A percentile compares a stretch with the other conserved stretches of the same genome.
These are phyloP conservation scores for Platysternon megacephalum DNA, from an alignment of 2,113 vertebrate species.

Conservation along the genomic window DNA sequence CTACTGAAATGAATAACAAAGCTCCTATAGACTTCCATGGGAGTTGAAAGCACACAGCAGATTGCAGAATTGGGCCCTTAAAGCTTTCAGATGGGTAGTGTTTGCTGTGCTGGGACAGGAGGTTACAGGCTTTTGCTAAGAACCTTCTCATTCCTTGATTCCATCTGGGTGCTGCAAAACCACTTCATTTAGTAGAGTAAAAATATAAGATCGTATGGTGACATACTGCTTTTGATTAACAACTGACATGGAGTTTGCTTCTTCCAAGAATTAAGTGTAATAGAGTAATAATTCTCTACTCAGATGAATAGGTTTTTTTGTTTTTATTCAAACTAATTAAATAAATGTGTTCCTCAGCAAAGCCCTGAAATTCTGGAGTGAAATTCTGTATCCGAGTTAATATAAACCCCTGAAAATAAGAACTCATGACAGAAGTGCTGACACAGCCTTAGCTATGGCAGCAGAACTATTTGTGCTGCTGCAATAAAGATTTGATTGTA, in stretches of 20 bases:
- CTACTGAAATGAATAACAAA: neutral
- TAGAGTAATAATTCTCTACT: accelerated
- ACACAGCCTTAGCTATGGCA: neutral
- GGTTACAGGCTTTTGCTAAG: neutral
- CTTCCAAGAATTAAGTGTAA: accelerated
- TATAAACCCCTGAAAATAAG: constrained; percentile 8
- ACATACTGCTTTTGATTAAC: neutral
- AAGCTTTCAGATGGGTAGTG: neutral
- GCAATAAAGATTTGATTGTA: neutral
- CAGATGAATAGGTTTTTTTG: neutral
- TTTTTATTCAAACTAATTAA: neutral
- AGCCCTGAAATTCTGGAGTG: neutral
- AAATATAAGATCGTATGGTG: neutral
- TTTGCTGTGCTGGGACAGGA: neutral
- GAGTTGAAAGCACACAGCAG: neutral
- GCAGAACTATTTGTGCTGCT: neutral
- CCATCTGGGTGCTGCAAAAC: neutral
- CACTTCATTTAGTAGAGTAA: neutral
- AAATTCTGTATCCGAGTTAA: neutral
- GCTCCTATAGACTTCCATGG: neutral
- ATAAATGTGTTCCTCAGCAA: neutral
- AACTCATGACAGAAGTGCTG: neutral
- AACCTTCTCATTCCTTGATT: neutral
- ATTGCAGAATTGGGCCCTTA: neutral
- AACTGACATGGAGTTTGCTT: accelerated